These are phyloP conservation scores for Tetraneura akinire DNA, from an alignment of 1,140 invertebrate genomes.

Conservation along the genomic window DNA sequence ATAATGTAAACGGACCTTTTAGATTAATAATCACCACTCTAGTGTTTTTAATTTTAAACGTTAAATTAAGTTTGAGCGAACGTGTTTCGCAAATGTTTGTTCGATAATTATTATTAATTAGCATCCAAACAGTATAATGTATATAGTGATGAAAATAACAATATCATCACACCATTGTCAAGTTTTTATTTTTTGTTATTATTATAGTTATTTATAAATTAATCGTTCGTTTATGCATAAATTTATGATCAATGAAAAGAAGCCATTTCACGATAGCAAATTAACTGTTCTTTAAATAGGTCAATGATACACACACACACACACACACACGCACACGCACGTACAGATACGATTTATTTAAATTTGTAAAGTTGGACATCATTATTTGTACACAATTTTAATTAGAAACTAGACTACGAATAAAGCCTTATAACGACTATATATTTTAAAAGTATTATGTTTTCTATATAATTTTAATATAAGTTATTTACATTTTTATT, in stretches of 20 bases:
- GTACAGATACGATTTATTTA: background rate
- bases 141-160: background rate
- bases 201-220: background rate
- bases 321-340: background rate
- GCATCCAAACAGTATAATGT: no score
- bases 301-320: background rate
- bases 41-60: conserved; percentile 11
- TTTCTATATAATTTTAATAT: background rate
- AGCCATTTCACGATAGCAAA: background rate
- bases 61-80: conserved; percentile 6
- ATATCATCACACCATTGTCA: background rate
- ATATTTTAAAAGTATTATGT: background rate
- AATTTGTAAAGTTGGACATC: background rate
- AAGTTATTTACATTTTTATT: background rate
- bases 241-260: background rate
- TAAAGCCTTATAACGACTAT: background rate
- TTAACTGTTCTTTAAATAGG: conserved; percentile 8
- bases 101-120: background rate
- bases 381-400: background rate
- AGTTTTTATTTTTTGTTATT: background rate
- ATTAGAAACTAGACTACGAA: background rate
- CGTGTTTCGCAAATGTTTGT: background rate
- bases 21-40: conserved; percentile 31
- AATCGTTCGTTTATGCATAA: background rate
- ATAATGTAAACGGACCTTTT: conserved; percentile 33